These are phyloP conservation scores for Anastrepha obliqua DNA, from an alignment of 1,140 invertebrate genomes.

Conservation along the genomic window DNA sequence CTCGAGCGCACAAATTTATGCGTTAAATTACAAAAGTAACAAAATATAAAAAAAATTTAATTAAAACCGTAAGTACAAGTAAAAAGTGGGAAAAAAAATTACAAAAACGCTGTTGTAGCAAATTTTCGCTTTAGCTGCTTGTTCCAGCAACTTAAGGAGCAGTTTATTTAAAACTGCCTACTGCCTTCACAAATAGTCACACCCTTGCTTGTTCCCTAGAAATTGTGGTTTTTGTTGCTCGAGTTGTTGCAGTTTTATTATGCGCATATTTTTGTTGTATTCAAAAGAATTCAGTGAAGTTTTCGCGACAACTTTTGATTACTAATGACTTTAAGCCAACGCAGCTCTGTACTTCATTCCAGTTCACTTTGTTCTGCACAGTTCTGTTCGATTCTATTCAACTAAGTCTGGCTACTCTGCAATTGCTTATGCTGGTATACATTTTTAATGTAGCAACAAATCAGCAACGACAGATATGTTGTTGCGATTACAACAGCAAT, in stretches of 20 bases:
- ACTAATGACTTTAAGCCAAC: slow-evolving; percentile 28
- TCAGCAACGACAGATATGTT: not conserved
- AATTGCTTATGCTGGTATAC: not conserved
- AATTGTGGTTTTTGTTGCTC: not conserved
- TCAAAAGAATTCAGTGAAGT: slow-evolving; percentile 31
- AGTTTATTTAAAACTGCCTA: not conserved
- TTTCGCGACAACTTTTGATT: slow-evolving; percentile 20
- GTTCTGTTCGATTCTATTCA: not conserved
- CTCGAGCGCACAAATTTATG: slow-evolving; percentile 27
- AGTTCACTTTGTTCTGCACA: not conserved
- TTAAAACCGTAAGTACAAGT: too few relatives aligned
- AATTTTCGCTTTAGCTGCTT: not conserved
- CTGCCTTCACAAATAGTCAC: not conserved
- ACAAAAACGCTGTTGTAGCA: not conserved
- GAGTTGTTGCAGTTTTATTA: not conserved
- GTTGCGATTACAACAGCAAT: not conserved
- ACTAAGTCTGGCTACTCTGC: not conserved
- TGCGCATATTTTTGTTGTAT: not conserved
- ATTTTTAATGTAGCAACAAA: not conserved
- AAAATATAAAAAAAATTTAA: not conserved
- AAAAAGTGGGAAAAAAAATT: too few relatives aligned
- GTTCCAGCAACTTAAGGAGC: not conserved
- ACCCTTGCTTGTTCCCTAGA: too few relatives aligned
- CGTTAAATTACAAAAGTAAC: not conserved
- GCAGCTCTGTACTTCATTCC: not conserved